Evolutionary conservation across 2,113 vertebrate species (phyloP), one percentile per base, ranked within the genome.

Genomic region (Pica pica): DNA sequence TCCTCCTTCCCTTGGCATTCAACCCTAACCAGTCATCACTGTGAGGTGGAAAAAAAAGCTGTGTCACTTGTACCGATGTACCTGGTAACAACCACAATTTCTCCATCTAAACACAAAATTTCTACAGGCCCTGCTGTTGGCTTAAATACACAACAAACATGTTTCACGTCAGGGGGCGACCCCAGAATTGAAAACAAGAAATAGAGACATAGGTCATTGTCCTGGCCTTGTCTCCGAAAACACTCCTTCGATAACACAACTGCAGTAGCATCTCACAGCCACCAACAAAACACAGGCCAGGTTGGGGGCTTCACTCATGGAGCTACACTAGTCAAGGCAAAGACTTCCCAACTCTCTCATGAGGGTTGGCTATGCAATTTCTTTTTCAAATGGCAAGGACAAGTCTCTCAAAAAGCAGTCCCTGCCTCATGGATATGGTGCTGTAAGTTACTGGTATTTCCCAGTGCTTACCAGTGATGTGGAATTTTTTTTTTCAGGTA

Each of bases 71-170:
- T 31, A 37, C 75, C 64, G 24, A 95, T 95, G 96, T 94, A 97
- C 95, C 96, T 95, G 96, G 87, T 60, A 86, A 82, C 70, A 89
- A 87, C 74, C 76, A 84, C 75, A 75, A 63, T 42, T 59, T 55
- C 78, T 78, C 67, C 79, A 81, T 19, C 64, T 89, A 74, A 95
- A 82, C 93, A 67, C 84, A 78, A 64, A 55, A 67, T 44, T 70
- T 55, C 83, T 94, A 70, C 31, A 52, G 69, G 74, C 61, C 90
- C 68, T 39, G 64, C 71, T 86, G 67, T 13, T 88, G 87, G 39
- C 42, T 84, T 56, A 79, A 64, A 86, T n/a, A 75, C 39, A 59
- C 20, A 83, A 65, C 39, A 83, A 85, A 61, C 22, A 14, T 22
- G 44, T 60, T 92, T 70, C 57, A 78, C 57, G 46, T 91, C 41